These are phyloP conservation scores for Melieria omissa DNA, from an alignment of 2,888 invertebrate species.

Conservation along the genomic window DNA sequence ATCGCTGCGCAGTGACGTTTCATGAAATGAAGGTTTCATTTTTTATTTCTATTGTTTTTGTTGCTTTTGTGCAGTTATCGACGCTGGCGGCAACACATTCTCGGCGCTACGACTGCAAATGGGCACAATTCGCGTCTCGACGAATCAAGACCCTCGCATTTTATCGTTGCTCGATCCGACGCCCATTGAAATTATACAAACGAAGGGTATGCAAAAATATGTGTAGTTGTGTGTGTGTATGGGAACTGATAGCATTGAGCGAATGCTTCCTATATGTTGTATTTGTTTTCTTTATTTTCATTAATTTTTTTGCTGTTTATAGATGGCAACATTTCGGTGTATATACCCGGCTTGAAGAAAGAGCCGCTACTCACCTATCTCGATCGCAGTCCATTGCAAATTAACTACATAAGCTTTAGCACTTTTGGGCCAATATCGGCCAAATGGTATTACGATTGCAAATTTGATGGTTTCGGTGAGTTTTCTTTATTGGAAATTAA, in stretches of 20 bases:
- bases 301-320: background rate
- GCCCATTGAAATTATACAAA: conserved; percentile 75
- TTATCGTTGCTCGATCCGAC: conserved; percentile 73
- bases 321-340: conserved; percentile 75
- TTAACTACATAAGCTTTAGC: conserved; percentile 77
- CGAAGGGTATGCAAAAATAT: conserved; percentile 53
- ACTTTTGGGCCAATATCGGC: conserved; percentile 75
- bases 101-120: conserved; percentile 74
- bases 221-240: background rate
- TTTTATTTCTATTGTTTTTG: background rate
- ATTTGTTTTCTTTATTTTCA: conserved; percentile 8
- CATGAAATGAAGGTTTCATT: background rate
- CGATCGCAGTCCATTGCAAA: conserved; percentile 72
- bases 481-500: background rate
- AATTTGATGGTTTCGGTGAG: conserved; percentile 43
- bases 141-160: conserved; percentile 70
- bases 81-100: conserved; percentile 78
- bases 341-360: conserved; percentile 72
- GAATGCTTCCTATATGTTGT: background rate
- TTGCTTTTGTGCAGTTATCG: conserved; percentile 67
- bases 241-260: background rate
- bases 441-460: conserved; percentile 77
- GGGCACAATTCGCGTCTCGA: conserved; percentile 71
- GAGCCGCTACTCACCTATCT: conserved; percentile 72
- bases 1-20: background rate